Evolutionary conservation across 2,888 invertebrate genomes (phyloP), one percentile per base, ranked within the genome.

Genomic region (Chydorus sphaericus): DNA sequence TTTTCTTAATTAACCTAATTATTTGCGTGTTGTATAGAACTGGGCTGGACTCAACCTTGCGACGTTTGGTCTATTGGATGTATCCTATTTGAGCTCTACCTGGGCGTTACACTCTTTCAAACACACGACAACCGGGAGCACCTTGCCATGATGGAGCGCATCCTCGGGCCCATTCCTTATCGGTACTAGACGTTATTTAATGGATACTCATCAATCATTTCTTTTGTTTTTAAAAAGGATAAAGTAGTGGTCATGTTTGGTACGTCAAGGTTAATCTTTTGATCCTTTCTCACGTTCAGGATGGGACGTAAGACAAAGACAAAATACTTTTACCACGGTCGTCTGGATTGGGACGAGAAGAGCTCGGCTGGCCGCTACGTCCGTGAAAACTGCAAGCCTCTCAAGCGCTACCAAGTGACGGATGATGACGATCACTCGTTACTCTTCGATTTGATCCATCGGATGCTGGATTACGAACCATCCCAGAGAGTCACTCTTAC

Each of bases 11-110:
- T 11, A 4, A 31, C 30, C 5, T 18, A 23, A 4, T n/a, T 28
- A 6, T 16, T 2, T 28, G 18, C 18, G 10, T 11, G 29, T 26
- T 56, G 30, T 36, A n/a, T 78, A 85, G 98, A 99, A 76, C 77
- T 98, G 64, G 98, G 97, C 50, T 98, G 98, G 98, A 78, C 91
- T 51, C 97, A 99, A 72, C 93, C 97, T 16, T 99, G 98, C 74
- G 98, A 99, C 75, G 94, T 98, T 58, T 99, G 98, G 98, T 96
- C 96, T 53, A 87, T 98, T 68, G 98, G 98, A 18, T 99, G 98
- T 73, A 98, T 98, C 65, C 82, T 99, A 73, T 99, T 98, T 74
- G 98, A 98, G 76, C 76, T 99, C 66, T 96, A 97, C 75, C 81
- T 94, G 68, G 97, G 97, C 64, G 91, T 92, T 68, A 97, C 97